Evolutionary conservation across 2,113 vertebrate genomes (phyloP).

Genomic region (Tachuris rubrigastra): DNA sequence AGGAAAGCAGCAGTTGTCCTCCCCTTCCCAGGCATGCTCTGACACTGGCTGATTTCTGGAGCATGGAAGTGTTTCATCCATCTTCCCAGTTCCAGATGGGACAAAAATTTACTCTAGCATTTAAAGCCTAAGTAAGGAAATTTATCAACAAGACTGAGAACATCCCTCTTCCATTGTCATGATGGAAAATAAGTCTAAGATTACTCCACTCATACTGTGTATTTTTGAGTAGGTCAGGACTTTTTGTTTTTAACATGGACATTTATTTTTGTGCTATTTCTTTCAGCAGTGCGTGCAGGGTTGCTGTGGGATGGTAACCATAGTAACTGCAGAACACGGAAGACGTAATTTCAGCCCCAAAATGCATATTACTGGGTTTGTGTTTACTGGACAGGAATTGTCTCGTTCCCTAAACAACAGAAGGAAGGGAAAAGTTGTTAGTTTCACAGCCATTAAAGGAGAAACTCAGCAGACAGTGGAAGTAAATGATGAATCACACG

Average conservation of each 20-base stretch:
- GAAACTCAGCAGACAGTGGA: background rate
- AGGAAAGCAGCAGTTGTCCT: background rate
- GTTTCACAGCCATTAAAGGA: background rate
- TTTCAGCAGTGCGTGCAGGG: constrained; percentile 16
- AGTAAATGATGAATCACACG: background rate
- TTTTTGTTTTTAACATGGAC: constrained; percentile 30
- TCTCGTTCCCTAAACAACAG: constrained; percentile 17
- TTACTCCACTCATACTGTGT: background rate
- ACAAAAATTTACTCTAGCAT: background rate
- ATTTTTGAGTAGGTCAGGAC: background rate
- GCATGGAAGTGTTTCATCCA: background rate
- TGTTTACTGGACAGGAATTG: constrained; percentile 46
- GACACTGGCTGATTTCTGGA: background rate
- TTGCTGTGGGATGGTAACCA: constrained; percentile 72
- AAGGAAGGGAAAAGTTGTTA: constrained; percentile 4
- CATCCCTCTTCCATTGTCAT: background rate
- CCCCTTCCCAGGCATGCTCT: background rate
- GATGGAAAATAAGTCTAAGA: background rate
- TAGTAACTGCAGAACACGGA: constrained; percentile 69
- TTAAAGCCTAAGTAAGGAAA: background rate
- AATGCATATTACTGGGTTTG: constrained; percentile 57
- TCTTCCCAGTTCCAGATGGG: background rate
- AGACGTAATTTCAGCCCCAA: constrained; percentile 65
- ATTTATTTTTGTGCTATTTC: constrained; percentile 31
- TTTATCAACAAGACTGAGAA: background rate